These are phyloP conservation scores for Galleria mellonella DNA, from an alignment of 1,140 invertebrate species.

Conservation along the genomic window DNA sequence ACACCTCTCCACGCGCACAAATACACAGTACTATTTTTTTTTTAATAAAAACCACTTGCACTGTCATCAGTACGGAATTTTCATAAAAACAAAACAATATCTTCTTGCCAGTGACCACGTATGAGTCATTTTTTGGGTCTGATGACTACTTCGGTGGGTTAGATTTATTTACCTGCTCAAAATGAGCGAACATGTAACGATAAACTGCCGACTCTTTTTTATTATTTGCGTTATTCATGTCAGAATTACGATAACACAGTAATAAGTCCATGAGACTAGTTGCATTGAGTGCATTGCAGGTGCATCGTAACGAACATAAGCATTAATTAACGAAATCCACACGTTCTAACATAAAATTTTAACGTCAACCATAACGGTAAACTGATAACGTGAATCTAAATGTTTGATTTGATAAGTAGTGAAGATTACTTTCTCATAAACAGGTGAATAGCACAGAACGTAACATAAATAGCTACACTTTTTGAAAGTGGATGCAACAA, in stretches of 20 bases:
- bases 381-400: constrained; percentile 45
- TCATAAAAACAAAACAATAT: constrained; percentile 67
- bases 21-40: constrained; percentile 10
- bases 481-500: constrained; percentile 70
- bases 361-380: constrained; percentile 49
- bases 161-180: constrained; percentile 29
- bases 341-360: constrained; percentile 29
- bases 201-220: constrained; percentile 45
- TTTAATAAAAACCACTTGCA: constrained; percentile 25
- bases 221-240: constrained; percentile 30
- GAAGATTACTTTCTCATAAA: constrained; percentile 62
- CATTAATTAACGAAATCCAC: constrained; percentile 37
- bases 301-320: constrained; percentile 52
- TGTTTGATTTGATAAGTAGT: constrained; percentile 38
- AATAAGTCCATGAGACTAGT: constrained; percentile 24
- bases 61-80: constrained; percentile 48
- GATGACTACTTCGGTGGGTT: constrained; percentile 40
- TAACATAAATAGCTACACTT: constrained; percentile 40
- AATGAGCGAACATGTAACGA: constrained; percentile 26
- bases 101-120: constrained; percentile 41
- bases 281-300: constrained; percentile 49
- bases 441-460: constrained; percentile 17
- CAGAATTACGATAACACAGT: constrained; percentile 18
- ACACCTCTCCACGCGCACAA: constrained; percentile 6
- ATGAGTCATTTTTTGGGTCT: constrained; percentile 63